Base-by-base conservation (phyloP, 2,888 invertebrate genomes). In the Scrobipalpa atriplicella region DNA sequence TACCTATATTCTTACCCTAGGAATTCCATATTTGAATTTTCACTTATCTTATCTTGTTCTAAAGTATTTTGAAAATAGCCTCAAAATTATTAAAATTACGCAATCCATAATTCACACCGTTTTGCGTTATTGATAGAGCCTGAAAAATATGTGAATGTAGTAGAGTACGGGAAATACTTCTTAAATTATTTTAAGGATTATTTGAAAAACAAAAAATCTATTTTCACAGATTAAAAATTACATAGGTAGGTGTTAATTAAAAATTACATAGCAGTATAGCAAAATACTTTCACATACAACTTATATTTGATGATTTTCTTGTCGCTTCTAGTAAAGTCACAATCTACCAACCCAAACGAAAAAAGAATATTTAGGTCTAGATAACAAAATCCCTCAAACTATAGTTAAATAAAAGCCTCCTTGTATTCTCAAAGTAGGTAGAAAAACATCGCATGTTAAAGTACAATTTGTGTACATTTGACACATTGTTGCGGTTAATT, bases 401-500 rank as follows among this genome's bases (percentile, higher is more conserved):
- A 47, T 16, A 47, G 29, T 29, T 29, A 47, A 2, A 47, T n/a
- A 16, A 47, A 3, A 2, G 16, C 47, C 16, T 47, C 47, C 47
- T 47, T 16, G n/a, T n/a, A n/a, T n/a, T n/a, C n/a, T n/a, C n/a
- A n/a, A n/a, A 47, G 47, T 16, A 47, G 51, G 61, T 56, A 67
- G 65, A 67, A 65, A 65, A 56, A 21, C 36, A 68, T 68, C 63
- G 65, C 68, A 63, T 68, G 65, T 51, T 51, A 7, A 19, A 19
- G 43, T 16, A 58, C 51, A 54, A 63, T 63, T 58, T 62, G n/a
- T n/a, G n/a, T 36, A 62, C 43, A 58, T 41, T 67, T 65, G 64
- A 67, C 68, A 63, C 62, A 63, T 54, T 62, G 65, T 67, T 18
- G 6, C 41, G 16, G 52, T 52, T 67, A 67, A 67, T 67, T 62